Base-by-base conservation (phyloP, 2,113 vertebrate species). In the Sphyrna mokarran region DNA sequence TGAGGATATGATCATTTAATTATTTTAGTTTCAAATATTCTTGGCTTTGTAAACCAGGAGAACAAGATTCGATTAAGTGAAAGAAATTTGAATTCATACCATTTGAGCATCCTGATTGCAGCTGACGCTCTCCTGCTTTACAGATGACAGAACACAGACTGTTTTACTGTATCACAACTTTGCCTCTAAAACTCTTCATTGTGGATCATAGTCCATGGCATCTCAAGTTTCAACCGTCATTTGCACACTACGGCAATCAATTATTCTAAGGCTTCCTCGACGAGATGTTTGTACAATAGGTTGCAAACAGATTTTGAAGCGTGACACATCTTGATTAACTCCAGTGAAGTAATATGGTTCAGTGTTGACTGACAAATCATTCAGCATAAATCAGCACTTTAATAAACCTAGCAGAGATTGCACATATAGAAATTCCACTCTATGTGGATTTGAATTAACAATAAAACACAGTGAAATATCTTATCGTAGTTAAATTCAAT, bases 11-110 rank as follows among this genome's bases (percentile, higher is more conserved):
- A n/a, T 43, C 20, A 70, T 76, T 10, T 16, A 72, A 72, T 48
- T 72, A 13, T 72, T 95, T 72, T 72, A 95, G 48, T 95, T 54
- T 95, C 11, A 68, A 69, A 40, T 43, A 94, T 43, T 94, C 33
- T 66, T 66, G 54, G 5, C 37, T 95, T 54, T 48, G 43, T 72
- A 95, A 95, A 72, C 40, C 33, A 54, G 43, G 6, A 69, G 33
- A 94, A 69, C 63, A 70, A 33, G 11, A 61, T 69, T 69, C 69
- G 48, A 95, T 54, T 95, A 76, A 94, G 10, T 26, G 33, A 95
- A 23, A 72, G n/a, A 72, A 72, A 48, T 54, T 69, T 72, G 94
- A 95, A 95, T 48, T 72, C 63, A 26, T 94, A 94, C 63, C 93
- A 68, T 94, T 94, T 94, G 69, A 14, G 68, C 37, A 95, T 72